Conservation (phyloP, 2,888 invertebrate genomes). For the Brenthis ino region DNA sequence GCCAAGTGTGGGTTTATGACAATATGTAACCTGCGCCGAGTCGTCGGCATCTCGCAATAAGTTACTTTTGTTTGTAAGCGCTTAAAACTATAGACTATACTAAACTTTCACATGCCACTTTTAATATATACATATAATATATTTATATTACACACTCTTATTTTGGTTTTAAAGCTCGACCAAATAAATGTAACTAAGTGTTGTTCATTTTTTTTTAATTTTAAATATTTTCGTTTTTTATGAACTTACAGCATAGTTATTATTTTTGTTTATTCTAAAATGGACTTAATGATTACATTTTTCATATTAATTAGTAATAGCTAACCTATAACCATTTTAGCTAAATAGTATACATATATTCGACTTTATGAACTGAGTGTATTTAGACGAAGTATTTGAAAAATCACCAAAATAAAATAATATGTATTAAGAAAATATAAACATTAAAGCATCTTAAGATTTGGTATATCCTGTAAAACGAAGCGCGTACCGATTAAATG, state of each 20-base stretch:
- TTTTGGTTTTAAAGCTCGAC: neutral
- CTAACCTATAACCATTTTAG: too few species aligned
- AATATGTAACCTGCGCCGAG: slow-evolving; percentile 67
- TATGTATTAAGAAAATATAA: slow-evolving; percentile 3
- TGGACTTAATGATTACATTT: too few species aligned
- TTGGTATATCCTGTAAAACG: slow-evolving; percentile 76
- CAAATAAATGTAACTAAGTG: too few species aligned
- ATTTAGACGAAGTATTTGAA: too few species aligned
- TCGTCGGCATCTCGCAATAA: slow-evolving; percentile 65
- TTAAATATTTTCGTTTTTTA: too few species aligned
- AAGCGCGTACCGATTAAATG: slow-evolving; percentile 82
- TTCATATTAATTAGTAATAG: too few species aligned
- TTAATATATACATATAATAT: neutral
- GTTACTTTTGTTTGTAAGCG: slow-evolving; percentile 70
- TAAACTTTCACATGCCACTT: slow-evolving; percentile 25
- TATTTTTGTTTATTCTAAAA: too few species aligned
- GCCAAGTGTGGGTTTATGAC: slow-evolving; percentile 53
- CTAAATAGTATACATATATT: too few species aligned
- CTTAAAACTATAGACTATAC: slow-evolving; percentile 64
- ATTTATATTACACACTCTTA: neutral
- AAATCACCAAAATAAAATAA: too few species aligned
- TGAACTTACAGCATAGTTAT: too few species aligned
- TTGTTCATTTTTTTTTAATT: too few species aligned
- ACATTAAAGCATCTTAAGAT: slow-evolving; percentile 66
- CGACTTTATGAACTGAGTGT: too few species aligned